Base-by-base conservation (phyloP, 2,797 vertebrate genomes). In the Pteronotus mesoamericanus region DNA sequence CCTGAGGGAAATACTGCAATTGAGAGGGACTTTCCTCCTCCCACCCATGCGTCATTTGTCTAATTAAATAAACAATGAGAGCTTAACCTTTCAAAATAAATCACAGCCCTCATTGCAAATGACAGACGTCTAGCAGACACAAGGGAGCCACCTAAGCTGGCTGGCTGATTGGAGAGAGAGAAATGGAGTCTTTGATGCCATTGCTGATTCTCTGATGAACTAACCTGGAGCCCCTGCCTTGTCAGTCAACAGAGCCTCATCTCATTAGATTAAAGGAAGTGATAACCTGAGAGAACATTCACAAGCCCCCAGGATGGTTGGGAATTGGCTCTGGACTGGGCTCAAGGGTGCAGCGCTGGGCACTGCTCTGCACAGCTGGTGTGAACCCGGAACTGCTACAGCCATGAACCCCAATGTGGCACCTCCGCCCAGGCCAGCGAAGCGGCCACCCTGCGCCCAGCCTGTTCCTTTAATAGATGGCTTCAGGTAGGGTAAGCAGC, bases 11-110 rank as follows among this genome's bases (percentile, higher is more conserved):
- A 96, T 59, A 90, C 48, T 95, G 87, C 44, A 75, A 6, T 91
- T 87, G 42, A 91, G 55, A 94, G 42, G 80, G 86, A 10, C 66
- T 78, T n/a, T 12, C 59, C 29, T 14, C 14, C 3, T 18, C 51
- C 44, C 11, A 11, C 44, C 42, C 21, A 22, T 18, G 39, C 29
- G 95, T 69, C 74, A 89, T 46, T 79, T 96, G 92, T 94, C 94
- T 84, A 89, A 95, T 97, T 93, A 96, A 91, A 93, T 96, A 95
- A 96, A 91, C 80, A 95, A 89, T 84, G 89, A 97, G 66, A 93
- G 89, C 89, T 91, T 68, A 68, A 34, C 34, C 68, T 22, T 16
- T 61, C 34, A 68, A 37, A 68, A 1, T 68, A 42, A 4, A 12
- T 21, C 37, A 29, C 29, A 18, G 19, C 16, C 82, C 19, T 86